Base-by-base conservation (phyloP, 2,113 vertebrate species). In the Trochalopteron elliotii region DNA sequence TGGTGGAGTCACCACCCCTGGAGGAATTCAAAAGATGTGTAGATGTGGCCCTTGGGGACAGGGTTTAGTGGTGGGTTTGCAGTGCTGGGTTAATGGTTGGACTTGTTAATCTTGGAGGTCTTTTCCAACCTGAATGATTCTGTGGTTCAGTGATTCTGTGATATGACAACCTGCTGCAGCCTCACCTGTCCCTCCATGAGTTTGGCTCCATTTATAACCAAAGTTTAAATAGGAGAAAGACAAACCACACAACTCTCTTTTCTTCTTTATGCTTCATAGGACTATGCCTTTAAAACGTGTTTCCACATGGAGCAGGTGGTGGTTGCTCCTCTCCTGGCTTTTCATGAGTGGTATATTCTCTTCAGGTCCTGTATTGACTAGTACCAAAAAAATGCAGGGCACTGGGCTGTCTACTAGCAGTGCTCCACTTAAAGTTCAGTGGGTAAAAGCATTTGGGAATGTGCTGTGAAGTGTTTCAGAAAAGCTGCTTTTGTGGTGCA, bases 281-380 rank as follows among this genome's bases (percentile, higher is more conserved):
- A 4, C 22, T 81, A 78, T 68, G 15, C 11, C 20, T 83, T 79
- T 47, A 50, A 61, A 82, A 30, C 3, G 1, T 35, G 11, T 21
- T 68, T 63, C 28, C 10, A 27, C 0, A 0, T 75, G 30, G 60
- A 77, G 7, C 10, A 37, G 37, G 4, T 50, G 1, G 0, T 28
- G 10, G 13, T 55, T 39, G 35, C 56, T 84, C 83, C 83, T 47
- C n/a, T 79, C 55, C 44, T 59, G 27, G 24, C 22, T 37, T 85
- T 63, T 56, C 27, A 19, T 57, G 33, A 16, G 2, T 19, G 35
- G 2, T 5, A 0, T 18, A 8, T 31, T 45, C 31, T 91, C 49
- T 40, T 63, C 30, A 31, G 1, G 31, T 74, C 27, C n/a, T 49
- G 5, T 52, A 24, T 67, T 67, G 70, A 37, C 33, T 19, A 4